Evolutionary conservation across 2,113 vertebrate genomes (phyloP).

Genomic region (Seriola dumerili): DNA sequence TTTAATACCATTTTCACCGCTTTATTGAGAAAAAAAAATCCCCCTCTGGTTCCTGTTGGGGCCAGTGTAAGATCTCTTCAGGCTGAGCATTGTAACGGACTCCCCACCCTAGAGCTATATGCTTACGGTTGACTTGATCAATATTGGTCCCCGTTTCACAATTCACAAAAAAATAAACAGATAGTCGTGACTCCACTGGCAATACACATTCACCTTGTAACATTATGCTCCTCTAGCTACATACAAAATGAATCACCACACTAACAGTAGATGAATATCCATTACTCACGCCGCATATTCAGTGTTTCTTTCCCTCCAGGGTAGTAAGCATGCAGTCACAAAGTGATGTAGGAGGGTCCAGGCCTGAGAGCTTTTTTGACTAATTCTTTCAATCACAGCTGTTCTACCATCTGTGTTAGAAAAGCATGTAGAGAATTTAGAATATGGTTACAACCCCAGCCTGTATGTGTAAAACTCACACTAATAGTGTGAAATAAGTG

Average conservation of each 20-base stretch:
- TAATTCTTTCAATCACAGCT: constrained; percentile 47
- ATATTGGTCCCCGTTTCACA: constrained; percentile 63
- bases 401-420: constrained; percentile 50
- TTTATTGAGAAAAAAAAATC: constrained; percentile 66
- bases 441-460: constrained; percentile 4
- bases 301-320: constrained; percentile 17
- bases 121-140: constrained; percentile 56
- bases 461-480: neutral
- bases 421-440: constrained; percentile 10
- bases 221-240: constrained; percentile 27
- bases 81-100: constrained; percentile 49
- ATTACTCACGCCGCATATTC: constrained; percentile 37
- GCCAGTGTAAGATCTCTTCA: constrained; percentile 47
- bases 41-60: constrained; percentile 42
- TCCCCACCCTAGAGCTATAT: constrained; percentile 44
- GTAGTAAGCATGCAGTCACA: constrained; percentile 7
- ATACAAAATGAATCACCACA: constrained; percentile 31
- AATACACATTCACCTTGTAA: constrained; percentile 50
- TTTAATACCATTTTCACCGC: constrained; percentile 62
- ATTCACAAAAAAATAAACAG: constrained; percentile 48
- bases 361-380: neutral
- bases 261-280: neutral
- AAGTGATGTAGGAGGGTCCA: constrained; percentile 8
- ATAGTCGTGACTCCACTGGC: constrained; percentile 70
- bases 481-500: constrained; percentile 25